Percentiles rank a stretch among this genome's conserved stretches.
Evolutionary conservation across 2,113 vertebrate species (phyloP).

Genomic region (Aptenodytes forsteri): DNA sequence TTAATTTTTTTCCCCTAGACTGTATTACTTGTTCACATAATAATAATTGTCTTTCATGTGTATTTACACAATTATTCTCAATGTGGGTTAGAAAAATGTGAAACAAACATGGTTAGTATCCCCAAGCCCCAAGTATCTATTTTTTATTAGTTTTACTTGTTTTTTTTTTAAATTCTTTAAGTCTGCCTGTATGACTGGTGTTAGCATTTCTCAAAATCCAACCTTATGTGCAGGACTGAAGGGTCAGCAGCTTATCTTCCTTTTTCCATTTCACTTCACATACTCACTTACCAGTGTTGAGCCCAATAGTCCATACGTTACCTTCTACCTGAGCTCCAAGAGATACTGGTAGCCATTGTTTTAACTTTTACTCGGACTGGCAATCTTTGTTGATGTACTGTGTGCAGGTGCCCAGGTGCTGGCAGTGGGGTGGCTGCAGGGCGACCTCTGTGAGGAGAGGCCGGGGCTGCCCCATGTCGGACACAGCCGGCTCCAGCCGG

Average conservation of each 20-base stretch:
- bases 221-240: accelerated
- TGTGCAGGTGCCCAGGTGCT: accelerated
- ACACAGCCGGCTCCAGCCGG: accelerated
- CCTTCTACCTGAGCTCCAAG: background rate
- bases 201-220: background rate
- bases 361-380: background rate
- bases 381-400: background rate
- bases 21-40: background rate
- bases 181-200: background rate
- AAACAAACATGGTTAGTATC: background rate
- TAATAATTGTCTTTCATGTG: background rate
- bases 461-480: accelerated
- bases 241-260: background rate
- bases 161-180: background rate
- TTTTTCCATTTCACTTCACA: background rate
- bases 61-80: background rate
- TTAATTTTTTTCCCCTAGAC: background rate
- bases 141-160: background rate
- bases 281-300: background rate
- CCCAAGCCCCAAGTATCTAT: background rate
- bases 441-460: too few species aligned
- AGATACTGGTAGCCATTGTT: background rate
- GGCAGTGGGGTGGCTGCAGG: accelerated
- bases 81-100: background rate
- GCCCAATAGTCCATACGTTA: accelerated